Base-by-base conservation (phyloP, 35 echinoderm and acorn worm species). In the Chiridota heheva region DNA sequence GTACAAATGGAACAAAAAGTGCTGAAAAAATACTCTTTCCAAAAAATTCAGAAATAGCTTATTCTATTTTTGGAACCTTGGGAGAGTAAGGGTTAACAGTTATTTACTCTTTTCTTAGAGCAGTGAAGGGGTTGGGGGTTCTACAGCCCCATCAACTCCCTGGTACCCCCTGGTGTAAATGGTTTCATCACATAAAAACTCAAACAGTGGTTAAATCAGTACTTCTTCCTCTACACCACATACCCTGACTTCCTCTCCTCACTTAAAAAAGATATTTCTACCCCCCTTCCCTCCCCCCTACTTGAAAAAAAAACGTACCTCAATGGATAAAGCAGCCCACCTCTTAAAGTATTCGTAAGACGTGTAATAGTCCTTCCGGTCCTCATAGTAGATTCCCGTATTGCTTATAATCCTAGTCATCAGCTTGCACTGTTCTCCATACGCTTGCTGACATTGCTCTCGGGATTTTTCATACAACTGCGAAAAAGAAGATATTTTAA, bases 381-480 rank as follows among this genome's bases (percentile, higher is more conserved):
- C 93, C 42, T 97, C 93, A 60, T 84, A 91, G 51, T 85, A 97
- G 18, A 97, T 97, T 22, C 93, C 93, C 5, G 80, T 97, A 69
- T 97, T 97, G 49, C 93, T 97, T 0, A 91, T 81, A 16, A 97
- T 87, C 8, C 93, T 67, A 1, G 88, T 91, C 93, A 97, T 97
- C 1, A 97, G 84, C 51, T 97, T 97, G 40, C 93, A 97, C 49
- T 91, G 70, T 30, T 87, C 84, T 32, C 93, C 93, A 42, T 91
- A 97, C 2, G 93, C 93, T 70, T 97, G 93, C 56, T 97, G 88
- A 41, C 93, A 97, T 65, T 97, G 93, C 36, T 97, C 93, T 58
- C 63, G 15, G 7, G 93, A 42, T 48, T 78, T 77, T 34, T 87
- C 71, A 35, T 97, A 97, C 72, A 80, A 90, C 93, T 97, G 55